These are phyloP conservation scores for Vulpes vulpes DNA, from an alignment of 2,113 vertebrate genomes.

Conservation along the genomic window DNA sequence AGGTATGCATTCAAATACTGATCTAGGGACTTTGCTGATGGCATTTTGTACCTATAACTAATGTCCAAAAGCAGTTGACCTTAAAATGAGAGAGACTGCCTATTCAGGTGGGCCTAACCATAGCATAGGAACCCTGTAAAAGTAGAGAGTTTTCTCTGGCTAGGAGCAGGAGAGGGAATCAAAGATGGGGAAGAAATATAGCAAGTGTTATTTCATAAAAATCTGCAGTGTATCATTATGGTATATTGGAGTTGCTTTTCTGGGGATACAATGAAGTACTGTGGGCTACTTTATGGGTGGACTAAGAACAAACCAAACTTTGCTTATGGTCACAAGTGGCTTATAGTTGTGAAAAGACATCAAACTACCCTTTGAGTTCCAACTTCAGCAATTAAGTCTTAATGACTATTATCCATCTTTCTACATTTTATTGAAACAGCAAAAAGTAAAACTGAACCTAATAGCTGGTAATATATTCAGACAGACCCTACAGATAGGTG, in stretches of 20 bases:
- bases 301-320: background rate
- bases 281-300: background rate
- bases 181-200: background rate
- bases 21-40: background rate
- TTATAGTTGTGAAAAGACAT: background rate
- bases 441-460: background rate
- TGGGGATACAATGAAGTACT: background rate
- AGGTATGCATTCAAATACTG: background rate
- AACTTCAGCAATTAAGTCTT: conserved; percentile 9
- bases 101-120: background rate
- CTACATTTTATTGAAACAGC: background rate
- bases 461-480: background rate
- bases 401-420: background rate
- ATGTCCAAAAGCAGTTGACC: background rate
- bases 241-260: background rate
- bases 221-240: background rate
- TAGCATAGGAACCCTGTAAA: background rate
- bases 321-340: background rate
- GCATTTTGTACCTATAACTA: background rate
- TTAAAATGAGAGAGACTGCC: conserved; percentile 11
- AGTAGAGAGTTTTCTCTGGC: background rate
- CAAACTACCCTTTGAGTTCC: conserved; percentile 47
- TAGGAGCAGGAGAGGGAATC: background rate
- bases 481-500: background rate
- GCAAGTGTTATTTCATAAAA: background rate